A percentile compares a stretch with the other conserved stretches of the same genome.
These are phyloP conservation scores for Nannobrachium achirus DNA, from an alignment of 2,113 vertebrate genomes.

Conservation along the genomic window DNA sequence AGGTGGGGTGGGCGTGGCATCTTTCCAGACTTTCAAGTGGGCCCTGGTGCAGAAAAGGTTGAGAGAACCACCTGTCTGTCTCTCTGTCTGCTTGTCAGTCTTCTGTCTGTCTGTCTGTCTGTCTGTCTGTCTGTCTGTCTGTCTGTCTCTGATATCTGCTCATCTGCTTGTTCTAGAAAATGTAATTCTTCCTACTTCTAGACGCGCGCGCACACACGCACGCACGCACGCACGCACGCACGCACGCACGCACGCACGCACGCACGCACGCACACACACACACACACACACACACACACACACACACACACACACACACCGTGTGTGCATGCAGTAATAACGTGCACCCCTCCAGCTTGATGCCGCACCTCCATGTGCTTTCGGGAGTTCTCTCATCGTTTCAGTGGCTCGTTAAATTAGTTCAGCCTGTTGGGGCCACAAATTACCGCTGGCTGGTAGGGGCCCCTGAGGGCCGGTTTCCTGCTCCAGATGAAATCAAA, in stretches of 20 bases:
- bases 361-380: too few species aligned
- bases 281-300: too few species aligned
- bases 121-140: neutral
- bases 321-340: too few species aligned
- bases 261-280: too few species aligned
- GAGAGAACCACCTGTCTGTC: neutral
- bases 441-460: too few species aligned
- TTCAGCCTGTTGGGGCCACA: neutral
- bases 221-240: neutral
- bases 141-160: neutral
- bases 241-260: neutral
- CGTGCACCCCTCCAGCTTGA: too few species aligned
- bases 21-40: too few species aligned
- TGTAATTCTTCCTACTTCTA: too few species aligned
- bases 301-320: too few species aligned
- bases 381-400: neutral
- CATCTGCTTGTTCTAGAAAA: neutral
- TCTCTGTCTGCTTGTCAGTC: neutral
- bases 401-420: neutral
- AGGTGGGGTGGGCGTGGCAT: too few species aligned
- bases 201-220: neutral
- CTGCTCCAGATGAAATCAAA: neutral
- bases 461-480: neutral
- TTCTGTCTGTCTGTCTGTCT: neutral
- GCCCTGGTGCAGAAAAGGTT: too few species aligned